Percentiles rank a stretch among this genome's conserved stretches.
phyloP scores from a whole-genome alignment of 1,140 invertebrate species.

The Drosophila orosa region DNA sequence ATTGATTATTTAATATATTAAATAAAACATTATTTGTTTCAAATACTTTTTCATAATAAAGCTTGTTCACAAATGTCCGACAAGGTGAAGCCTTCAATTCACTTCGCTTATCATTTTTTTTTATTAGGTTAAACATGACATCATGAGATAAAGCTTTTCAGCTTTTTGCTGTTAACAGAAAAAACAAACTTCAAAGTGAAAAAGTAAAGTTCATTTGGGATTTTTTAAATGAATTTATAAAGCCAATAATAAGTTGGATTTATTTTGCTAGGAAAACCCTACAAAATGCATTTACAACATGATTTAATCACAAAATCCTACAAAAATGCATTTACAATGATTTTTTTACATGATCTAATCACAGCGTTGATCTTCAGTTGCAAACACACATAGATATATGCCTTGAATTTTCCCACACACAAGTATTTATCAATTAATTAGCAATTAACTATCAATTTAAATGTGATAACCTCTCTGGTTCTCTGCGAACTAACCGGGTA shows the following conservation, averaged over 20 bases:
- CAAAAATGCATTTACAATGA: neutral
- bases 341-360: neutral
- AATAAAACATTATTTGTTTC: no score
- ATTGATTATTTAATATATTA: no score
- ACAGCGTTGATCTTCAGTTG: neutral
- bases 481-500: constrained; percentile 14
- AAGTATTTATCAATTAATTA: constrained; percentile 16
- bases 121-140: constrained; percentile 5
- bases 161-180: neutral
- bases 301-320: neutral
- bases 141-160: constrained; percentile 9
- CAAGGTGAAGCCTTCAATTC: constrained; percentile 4
- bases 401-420: neutral
- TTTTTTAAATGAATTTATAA: neutral
- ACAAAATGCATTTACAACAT: neutral
- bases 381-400: constrained; percentile 3
- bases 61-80: neutral
- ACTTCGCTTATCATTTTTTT: constrained; percentile 8
- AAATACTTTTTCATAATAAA: neutral
- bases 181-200: neutral
- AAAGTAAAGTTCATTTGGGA: neutral
- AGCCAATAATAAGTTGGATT: neutral
- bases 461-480: constrained; percentile 11
- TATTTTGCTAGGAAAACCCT: no score
- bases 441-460: constrained; percentile 33